Base-by-base conservation (phyloP, 1,140 invertebrate genomes). In the Diprion similis region DNA sequence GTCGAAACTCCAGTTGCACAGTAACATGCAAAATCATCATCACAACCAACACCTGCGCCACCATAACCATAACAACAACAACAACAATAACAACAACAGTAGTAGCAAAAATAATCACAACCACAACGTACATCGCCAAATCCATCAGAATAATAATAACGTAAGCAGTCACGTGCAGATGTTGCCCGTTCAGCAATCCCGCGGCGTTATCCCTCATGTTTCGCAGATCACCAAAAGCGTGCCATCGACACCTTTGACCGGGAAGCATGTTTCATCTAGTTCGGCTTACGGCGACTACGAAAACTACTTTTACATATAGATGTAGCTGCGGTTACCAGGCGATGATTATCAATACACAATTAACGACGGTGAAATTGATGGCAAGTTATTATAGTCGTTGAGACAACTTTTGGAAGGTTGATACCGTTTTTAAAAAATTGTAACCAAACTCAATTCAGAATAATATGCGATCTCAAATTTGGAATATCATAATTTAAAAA, bases 281-380 rank as follows among this genome's bases (percentile, higher is more conserved):
- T 82, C 84, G 64, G 59, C 86, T 8, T 91, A 91, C 77, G 87
- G 89, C 19, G 89, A 91, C 75, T 91, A 91, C 78, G 90, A 91
- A 80, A 91, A 91, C 83, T 91, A 91, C 81, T 88, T 91, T 75
- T 91, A 90, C 77, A 91, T 91, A 79, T 91, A 82, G 86, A 24
- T 47, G 11, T 91, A 82, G 86, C 17, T 47, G 11, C 0, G 24
- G 24, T 37, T 37, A 37, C 24, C 24, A 37, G 6, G 24, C 24
- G 17, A 64, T 64, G 59, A 64, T 37, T 37, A 37, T 37, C 24
- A 37, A 37, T 37, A 37, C 24, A 37, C 24, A 24, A 24, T 24
- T 24, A 24, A 37, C 1, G 24, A 37, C 24, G 1, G 24, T 37
- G 24, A 37, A 37, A 37, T 37, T 37, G 24, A 37, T 37, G 24